phyloP scores from a whole-genome alignment of 1,140 invertebrate species.

The honey bee (Apis mellifera) region Amel_HAv3.1 CM009943.2:8684501-8685000 shows the following conservation, averaged over 20 bases:
- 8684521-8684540: background rate
- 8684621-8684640: background rate
- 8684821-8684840: constrained; percentile 31
- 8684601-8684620: background rate
- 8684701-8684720: constrained; percentile 34
- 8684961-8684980: constrained; percentile 71
- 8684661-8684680: constrained; percentile 24
- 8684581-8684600: background rate
- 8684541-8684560: background rate
- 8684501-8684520: too few relatives aligned
- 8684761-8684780: background rate
- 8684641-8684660: background rate
- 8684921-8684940: constrained; percentile 72
- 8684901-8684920: constrained; percentile 53
- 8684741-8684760: too few relatives aligned
- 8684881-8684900: constrained; percentile 72
- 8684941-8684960: constrained; percentile 66
- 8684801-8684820: constrained; percentile 35
- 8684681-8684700: background rate
- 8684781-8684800: constrained; percentile 44
- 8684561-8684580: background rate
- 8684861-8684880: constrained; percentile 53
- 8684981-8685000: constrained; percentile 70
- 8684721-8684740: background rate
- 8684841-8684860: constrained; percentile 36